Base-by-base conservation (phyloP, 2,113 vertebrate species). In the Chamaea fasciata region DNA sequence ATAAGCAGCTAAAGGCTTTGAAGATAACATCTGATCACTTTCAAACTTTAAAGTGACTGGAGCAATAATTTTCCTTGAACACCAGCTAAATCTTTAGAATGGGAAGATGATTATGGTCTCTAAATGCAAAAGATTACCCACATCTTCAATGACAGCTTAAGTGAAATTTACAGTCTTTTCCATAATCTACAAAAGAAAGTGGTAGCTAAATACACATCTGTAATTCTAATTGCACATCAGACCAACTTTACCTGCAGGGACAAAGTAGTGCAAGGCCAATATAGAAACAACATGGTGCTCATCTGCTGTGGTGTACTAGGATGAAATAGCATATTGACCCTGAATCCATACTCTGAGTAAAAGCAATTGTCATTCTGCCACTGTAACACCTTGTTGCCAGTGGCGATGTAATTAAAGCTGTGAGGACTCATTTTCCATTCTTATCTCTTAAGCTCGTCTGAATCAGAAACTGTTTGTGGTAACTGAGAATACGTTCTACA, bases 371-470 rank as follows among this genome's bases (percentile, higher is more conserved):
- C 98, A 98, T 98, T 98, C 98, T 96, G 96, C 97, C 95, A 97
- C 97, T 95, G 97, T 97, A 95, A 98, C 98, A 98, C 98, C 98
- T 98, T 98, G 98, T 99, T 98, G 98, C 98, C 98, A 98, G 97
- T 98, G 98, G 98, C 97, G 84, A 98, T 98, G 98, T 98, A 99
- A 99, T 99, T 99, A 99, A 99, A 98, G 98, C 97, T 98, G 97
- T 97, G 98, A 98, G 97, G 98, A 98, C 97, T 98, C 97, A 98
- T 99, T 99, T 98, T 97, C 97, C 97, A 98, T 98, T 98, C 97
- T 97, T 98, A 97, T 98, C 98, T 98, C 95, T 98, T 98, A 98
- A 97, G 97, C 98, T 97, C 81, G 97, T 98, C 97, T 97, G 98
- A 98, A 98, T 98, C 98, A 98, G 98, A 90, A 97, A 91, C 96